Percentiles rank a stretch among this genome's conserved stretches.
phyloP scores from a whole-genome alignment of 2,113 vertebrate genomes.

The Garra rufa region DNA sequence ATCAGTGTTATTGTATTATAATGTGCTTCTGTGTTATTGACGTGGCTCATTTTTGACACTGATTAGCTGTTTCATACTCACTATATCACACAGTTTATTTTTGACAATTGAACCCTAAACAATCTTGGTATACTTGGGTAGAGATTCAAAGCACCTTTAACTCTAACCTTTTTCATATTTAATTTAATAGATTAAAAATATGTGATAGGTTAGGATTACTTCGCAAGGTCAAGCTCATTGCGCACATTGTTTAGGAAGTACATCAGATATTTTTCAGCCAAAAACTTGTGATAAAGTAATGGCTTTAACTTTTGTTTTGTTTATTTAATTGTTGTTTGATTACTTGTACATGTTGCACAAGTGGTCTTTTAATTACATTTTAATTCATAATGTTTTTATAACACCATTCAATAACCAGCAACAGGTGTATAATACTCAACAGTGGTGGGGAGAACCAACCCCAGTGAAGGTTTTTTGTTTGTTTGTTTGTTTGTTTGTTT shows the following conservation, averaged over 20 bases:
- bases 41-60: neutral
- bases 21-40: slow-evolving; percentile 3
- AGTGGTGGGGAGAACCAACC: no score
- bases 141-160: neutral
- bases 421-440: neutral
- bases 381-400: neutral
- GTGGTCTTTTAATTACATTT: neutral
- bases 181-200: neutral
- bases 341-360: neutral
- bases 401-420: neutral
- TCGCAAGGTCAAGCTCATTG: neutral
- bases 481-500: no score
- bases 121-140: neutral
- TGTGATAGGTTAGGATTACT: neutral
- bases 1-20: neutral
- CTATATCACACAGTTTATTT: neutral
- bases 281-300: neutral
- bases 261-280: neutral
- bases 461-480: neutral
- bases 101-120: neutral
- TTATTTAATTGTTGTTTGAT: neutral
- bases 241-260: neutral
- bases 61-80: neutral
- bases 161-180: neutral
- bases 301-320: neutral